phyloP scores from a whole-genome alignment of 2,113 vertebrate species.

The Calidris pygmaea region DNA sequence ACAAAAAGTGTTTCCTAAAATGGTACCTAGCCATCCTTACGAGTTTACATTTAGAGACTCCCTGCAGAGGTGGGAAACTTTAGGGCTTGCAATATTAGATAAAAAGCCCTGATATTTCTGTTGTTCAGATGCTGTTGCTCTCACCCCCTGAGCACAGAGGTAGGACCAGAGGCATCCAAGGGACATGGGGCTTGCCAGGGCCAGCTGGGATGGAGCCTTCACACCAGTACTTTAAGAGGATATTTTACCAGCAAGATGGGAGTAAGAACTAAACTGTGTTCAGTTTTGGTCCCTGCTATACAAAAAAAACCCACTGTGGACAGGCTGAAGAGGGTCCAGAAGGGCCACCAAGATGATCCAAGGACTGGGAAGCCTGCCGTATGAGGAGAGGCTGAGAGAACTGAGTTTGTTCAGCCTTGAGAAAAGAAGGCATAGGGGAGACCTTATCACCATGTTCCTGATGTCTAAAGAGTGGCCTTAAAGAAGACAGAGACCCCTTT shows the following conservation, averaged over 20 bases:
- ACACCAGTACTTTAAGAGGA: background rate
- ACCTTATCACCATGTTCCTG: background rate
- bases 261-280: background rate
- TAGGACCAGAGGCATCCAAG: background rate
- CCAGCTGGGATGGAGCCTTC: background rate
- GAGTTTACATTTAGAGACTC: too few relatives aligned
- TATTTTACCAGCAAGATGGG: background rate
- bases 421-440: background rate
- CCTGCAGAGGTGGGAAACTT: background rate
- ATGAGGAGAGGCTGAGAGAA: background rate
- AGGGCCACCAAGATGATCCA: background rate
- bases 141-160: background rate
- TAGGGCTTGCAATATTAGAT: background rate
- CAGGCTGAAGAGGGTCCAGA: background rate
- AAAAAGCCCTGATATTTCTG: background rate
- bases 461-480: background rate
- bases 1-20: background rate
- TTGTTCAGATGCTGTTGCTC: background rate
- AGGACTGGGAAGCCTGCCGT: background rate
- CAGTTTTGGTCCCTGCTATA: background rate
- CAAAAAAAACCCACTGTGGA: background rate
- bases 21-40: too few relatives aligned
- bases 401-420: background rate
- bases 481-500: background rate
- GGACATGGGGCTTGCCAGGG: accelerated